A percentile compares a stretch with the other conserved stretches of the same genome.
phyloP scores from a whole-genome alignment of 2,888 invertebrate genomes.

The Sphaerophoria taeniata region DNA sequence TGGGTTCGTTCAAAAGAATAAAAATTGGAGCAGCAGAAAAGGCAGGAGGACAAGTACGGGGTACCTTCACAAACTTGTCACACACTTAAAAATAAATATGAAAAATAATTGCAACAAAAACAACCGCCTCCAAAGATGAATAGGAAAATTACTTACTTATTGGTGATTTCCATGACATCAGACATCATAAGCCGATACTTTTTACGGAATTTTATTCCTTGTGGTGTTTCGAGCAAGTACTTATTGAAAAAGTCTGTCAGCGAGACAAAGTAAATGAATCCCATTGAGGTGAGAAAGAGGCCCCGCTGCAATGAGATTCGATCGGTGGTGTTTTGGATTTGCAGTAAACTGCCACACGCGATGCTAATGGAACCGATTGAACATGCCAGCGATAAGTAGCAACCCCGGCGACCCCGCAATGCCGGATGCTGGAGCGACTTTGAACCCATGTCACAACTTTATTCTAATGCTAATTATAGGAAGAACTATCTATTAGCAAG shows the following conservation, averaged over 20 bases:
- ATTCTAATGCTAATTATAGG: background rate
- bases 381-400: constrained; percentile 81
- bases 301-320: constrained; percentile 86
- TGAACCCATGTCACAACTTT: constrained; percentile 56
- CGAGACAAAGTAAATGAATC: constrained; percentile 87
- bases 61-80: too few species aligned
- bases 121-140: background rate
- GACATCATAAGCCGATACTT: constrained; percentile 87
- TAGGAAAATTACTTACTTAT: constrained; percentile 85
- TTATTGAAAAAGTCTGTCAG: constrained; percentile 87
- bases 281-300: constrained; percentile 85
- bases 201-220: constrained; percentile 85
- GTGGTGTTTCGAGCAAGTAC: constrained; percentile 85
- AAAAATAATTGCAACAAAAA: too few species aligned
- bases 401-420: constrained; percentile 77
- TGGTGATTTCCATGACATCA: constrained; percentile 89
- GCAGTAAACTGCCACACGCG: constrained; percentile 81
- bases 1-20: background rate
- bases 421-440: constrained; percentile 75
- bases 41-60: too few species aligned
- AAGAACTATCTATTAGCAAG: constrained; percentile 34
- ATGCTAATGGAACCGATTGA: constrained; percentile 82
- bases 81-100: too few species aligned
- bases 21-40: too few species aligned
- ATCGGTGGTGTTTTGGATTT: constrained; percentile 82